Evolutionary conservation across 2,797 vertebrate species (phyloP), one percentile per base, ranked within the genome.

Genomic region (Pempheris klunzingeri): DNA sequence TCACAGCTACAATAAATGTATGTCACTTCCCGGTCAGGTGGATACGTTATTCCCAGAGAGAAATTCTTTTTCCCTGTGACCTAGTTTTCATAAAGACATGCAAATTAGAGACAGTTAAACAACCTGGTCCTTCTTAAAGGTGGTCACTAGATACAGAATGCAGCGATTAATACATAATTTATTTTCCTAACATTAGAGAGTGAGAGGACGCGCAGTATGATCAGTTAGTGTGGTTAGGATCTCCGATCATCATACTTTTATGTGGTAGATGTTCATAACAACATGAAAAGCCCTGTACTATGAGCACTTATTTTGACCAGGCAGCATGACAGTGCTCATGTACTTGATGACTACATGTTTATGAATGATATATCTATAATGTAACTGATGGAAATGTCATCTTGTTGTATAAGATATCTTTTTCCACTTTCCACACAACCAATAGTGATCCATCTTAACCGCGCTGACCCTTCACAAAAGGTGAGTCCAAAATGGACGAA

Each of bases 151-250:
- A 60, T 36, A 32, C 17, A 41, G 28, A 49, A 28, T 30, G 14
- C 32, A 46, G 43, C 18, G 43, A 73, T 64, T 46, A 57, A 60
- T 57, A 68, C 11, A 47, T 67, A 2, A 54, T 39, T 59, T 43
- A 13, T 55, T 74, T 55, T 61, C 54, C 34, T 22, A 41, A 60
- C 50, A 62, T 44, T 61, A 52, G n/a, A 1, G 8, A 50, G 61
- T 26, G 5, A 12, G 7, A n/a, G 28, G 20, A 0, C 20, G 3
- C 7, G 4, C 47, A 32, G 18, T 7, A 10, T 41, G 22, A 54
- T 77, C 69, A 44, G 28, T 72, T 74, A 32, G 24, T 4, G 5
- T 15, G 34, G 59, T 57, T 38, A 49, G 34, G 17, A 44, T 47
- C 24, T 20, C n/a, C n/a, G n/a, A 52, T 30, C 15, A 34, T 24